These are phyloP conservation scores for Drosophila neotestacea DNA, from an alignment of 2,888 invertebrate genomes.

Conservation along the genomic window DNA sequence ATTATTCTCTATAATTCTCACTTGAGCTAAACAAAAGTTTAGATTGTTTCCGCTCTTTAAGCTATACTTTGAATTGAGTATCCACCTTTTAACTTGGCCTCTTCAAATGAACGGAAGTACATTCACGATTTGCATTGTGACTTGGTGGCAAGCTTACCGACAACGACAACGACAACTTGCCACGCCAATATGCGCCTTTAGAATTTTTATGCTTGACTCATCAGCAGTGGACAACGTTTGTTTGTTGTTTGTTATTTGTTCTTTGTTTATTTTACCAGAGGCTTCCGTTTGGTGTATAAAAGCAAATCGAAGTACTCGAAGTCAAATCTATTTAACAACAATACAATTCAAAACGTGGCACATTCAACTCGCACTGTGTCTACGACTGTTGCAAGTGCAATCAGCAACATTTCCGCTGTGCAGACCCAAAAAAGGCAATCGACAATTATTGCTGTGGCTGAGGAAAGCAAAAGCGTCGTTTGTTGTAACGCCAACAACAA, in stretches of 20 bases:
- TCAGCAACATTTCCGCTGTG: conserved; percentile 64
- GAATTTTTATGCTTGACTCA: conserved; percentile 72
- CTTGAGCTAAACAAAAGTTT: not conserved
- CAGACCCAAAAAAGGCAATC: conserved; percentile 71
- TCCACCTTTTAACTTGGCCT: conserved; percentile 11
- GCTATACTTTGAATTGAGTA: conserved; percentile 1
- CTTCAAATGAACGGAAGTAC: conserved; percentile 57
- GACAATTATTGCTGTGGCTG: conserved; percentile 66
- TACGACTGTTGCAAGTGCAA: conserved; percentile 56
- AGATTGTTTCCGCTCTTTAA: conserved; percentile 10
- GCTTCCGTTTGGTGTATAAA: conserved; percentile 53
- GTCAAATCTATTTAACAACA: conserved; percentile 43
- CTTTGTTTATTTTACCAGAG: conserved; percentile 39
- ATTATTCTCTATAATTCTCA: not conserved
- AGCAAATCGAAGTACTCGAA: conserved; percentile 23
- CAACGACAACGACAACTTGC: conserved; percentile 27
- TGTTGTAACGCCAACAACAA: conserved; percentile 15
- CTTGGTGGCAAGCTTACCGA: conserved; percentile 35
- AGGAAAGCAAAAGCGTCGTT: conserved; percentile 63
- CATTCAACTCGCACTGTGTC: conserved; percentile 22
- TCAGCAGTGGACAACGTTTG: conserved; percentile 31
- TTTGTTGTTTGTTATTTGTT: conserved; percentile 31
- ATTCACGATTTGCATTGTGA: conserved; percentile 47
- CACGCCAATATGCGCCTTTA: conserved; percentile 41
- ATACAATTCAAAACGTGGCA: conserved; percentile 11